Base-by-base conservation (phyloP, 2,888 invertebrate species). In the Diogma glabrata region DNA sequence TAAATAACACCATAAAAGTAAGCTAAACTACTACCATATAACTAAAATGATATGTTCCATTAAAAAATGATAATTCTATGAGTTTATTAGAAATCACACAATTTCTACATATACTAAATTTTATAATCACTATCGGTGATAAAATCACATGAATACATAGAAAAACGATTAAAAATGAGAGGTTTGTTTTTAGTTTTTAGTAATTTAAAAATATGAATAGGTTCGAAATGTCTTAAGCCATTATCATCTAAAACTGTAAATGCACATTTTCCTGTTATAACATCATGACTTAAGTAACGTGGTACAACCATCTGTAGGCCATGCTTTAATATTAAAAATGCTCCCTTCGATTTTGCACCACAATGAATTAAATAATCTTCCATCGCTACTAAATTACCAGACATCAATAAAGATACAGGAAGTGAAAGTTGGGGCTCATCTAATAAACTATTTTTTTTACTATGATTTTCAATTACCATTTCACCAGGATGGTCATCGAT, bases 221-320 rank as follows among this genome's bases (percentile, higher is more conserved):
- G 86, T 61, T 84, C 84, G 61, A 87, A 86, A 60, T 81, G 81
- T 52, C 78, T 78, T 28, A 87, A 79, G 20, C 87, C 87, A 56
- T 75, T 78, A 65, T 87, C 87, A 59, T 87, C 86, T 4, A 87
- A 75, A 8, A 87, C 78, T 10, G 83, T 81, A 62, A 87, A 87
- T 2, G 85, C 77, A 1, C 85, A 78, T 67, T 84, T 76, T 3
- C 87, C 87, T 1, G 82, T 82, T 9, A 86, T 67, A 2, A 87
- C 85, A 16, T 81, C 79, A 26, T 83, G 75, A 51, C 84, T 79
- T 0, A 84, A 82, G 65, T 87, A 86, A 50, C 82, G 75, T 0
- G 87, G 87, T 4, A 87, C 79, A 3, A 87, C 84, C 1, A 83
- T 83, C 63, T 87, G 85, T 38, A 82, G 66, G 6, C 82, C 82